A percentile compares a stretch with the other conserved stretches of the same genome.
Evolutionary conservation across 1,140 invertebrate species (phyloP).

Genomic region (Sesamia nonagrioides): DNA sequence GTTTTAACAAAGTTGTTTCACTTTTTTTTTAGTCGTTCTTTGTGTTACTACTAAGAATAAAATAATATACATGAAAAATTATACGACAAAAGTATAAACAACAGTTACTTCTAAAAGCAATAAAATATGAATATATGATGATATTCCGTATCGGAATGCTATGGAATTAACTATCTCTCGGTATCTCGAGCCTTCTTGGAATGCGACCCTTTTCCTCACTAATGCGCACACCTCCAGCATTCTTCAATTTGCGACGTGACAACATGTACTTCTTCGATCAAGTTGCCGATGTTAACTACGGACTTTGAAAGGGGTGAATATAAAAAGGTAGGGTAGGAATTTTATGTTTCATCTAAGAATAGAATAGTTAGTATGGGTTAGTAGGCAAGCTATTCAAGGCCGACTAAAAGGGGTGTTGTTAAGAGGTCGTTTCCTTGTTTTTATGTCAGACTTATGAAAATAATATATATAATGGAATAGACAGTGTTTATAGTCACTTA

Average conservation of each 20-base stretch:
- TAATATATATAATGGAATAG: too few relatives aligned
- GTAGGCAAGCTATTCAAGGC: not conserved
- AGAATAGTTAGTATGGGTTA: too few relatives aligned
- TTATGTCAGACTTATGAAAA: too few relatives aligned
- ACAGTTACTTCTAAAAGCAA: not conserved
- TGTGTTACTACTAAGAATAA: too few relatives aligned
- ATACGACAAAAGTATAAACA: not conserved
- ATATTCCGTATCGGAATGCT: conserved; percentile 10
- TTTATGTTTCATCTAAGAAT: not conserved
- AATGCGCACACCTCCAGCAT: conserved; percentile 17
- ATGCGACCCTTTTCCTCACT: conserved; percentile 44
- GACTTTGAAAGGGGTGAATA: conserved; percentile 7
- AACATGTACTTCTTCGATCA: conserved; percentile 27
- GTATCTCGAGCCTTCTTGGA: conserved; percentile 5
- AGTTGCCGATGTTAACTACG: conserved; percentile 36
- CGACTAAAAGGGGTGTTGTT: too few relatives aligned
- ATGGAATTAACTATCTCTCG: conserved; percentile 38
- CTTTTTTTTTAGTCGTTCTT: too few relatives aligned
- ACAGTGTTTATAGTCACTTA: too few relatives aligned
- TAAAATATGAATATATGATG: conserved; percentile 40
- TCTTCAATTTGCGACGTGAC: conserved; percentile 48
- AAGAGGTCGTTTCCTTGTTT: too few relatives aligned
- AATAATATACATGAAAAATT: too few relatives aligned
- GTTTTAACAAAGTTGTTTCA: too few relatives aligned
- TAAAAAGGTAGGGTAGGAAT: conserved; percentile 18